These are phyloP conservation scores for Drosophila sproati DNA, from an alignment of 1,140 invertebrate species.

Conservation along the genomic window DNA sequence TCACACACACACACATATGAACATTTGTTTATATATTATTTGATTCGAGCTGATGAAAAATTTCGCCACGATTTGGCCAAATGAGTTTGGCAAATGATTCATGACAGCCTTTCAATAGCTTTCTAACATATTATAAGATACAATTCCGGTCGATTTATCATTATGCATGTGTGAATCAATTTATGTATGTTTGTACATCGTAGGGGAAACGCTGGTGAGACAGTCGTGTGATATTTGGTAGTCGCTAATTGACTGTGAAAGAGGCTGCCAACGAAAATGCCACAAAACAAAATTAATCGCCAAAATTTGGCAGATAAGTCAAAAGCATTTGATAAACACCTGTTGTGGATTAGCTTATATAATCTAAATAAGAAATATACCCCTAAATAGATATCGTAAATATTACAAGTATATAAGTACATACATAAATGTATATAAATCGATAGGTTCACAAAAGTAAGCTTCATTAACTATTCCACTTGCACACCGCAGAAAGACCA, in stretches of 20 bases:
- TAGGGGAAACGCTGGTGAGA: background rate
- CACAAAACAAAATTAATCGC: constrained; percentile 56
- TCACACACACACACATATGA: background rate
- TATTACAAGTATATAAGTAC: background rate
- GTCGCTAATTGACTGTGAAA: constrained; percentile 50
- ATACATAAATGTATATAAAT: background rate
- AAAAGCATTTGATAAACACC: constrained; percentile 54
- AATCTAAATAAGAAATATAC: constrained; percentile 16
- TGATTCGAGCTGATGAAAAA: constrained; percentile 39
- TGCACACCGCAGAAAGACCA: background rate
- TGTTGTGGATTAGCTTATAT: constrained; percentile 38
- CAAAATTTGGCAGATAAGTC: constrained; percentile 58
- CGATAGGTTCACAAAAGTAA: background rate
- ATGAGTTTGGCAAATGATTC: constrained; percentile 53
- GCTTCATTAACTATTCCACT: background rate
- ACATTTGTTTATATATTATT: constrained; percentile 4
- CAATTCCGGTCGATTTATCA: constrained; percentile 39
- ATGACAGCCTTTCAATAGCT: constrained; percentile 41
- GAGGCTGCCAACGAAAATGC: constrained; percentile 47
- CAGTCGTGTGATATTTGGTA: constrained; percentile 46
- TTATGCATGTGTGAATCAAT: constrained; percentile 10
- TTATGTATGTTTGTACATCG: background rate
- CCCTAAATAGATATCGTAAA: constrained; percentile 3
- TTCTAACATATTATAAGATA: constrained; percentile 19
- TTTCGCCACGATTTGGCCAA: constrained; percentile 51